Conservation (phyloP, 2,888 invertebrate species). For the Poecilobothrus nobilitatus region DNA sequence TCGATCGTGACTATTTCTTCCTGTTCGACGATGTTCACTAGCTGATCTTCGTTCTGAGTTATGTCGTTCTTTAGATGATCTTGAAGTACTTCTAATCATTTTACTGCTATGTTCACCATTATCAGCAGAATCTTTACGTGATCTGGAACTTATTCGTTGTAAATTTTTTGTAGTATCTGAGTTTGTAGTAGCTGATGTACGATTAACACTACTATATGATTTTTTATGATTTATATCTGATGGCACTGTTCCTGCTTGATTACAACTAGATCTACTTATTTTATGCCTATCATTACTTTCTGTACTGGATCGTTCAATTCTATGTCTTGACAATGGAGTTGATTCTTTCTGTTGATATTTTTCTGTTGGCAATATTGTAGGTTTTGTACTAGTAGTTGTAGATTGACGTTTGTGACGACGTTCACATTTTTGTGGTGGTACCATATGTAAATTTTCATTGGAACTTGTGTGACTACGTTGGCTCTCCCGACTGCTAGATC, state of each 20-base stretch:
- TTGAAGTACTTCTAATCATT: neutral
- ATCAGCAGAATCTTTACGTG: neutral
- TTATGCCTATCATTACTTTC: constrained; percentile 7
- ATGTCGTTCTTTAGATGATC: neutral
- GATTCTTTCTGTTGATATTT: neutral
- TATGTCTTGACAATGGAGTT: neutral
- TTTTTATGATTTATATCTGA: neutral
- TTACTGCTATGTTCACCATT: neutral
- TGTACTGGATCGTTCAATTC: constrained; percentile 11
- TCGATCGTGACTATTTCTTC: constrained; percentile 25
- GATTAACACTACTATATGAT: neutral
- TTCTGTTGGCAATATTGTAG: neutral
- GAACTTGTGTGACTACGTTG: constrained; percentile 21
- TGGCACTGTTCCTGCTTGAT: neutral
- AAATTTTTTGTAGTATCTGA: neutral
- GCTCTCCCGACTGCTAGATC: constrained; percentile 28
- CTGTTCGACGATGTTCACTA: neutral
- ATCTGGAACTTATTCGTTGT: neutral
- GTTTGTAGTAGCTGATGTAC: neutral
- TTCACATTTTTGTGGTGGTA: constrained; percentile 6
- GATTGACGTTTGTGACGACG: neutral
- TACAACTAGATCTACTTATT: neutral
- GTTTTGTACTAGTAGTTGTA: neutral
- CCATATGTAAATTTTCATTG: constrained; percentile 19
- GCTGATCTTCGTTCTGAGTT: neutral